Base-by-base conservation (phyloP, 1,140 invertebrate genomes). In the Bombus sibiricus region DNA sequence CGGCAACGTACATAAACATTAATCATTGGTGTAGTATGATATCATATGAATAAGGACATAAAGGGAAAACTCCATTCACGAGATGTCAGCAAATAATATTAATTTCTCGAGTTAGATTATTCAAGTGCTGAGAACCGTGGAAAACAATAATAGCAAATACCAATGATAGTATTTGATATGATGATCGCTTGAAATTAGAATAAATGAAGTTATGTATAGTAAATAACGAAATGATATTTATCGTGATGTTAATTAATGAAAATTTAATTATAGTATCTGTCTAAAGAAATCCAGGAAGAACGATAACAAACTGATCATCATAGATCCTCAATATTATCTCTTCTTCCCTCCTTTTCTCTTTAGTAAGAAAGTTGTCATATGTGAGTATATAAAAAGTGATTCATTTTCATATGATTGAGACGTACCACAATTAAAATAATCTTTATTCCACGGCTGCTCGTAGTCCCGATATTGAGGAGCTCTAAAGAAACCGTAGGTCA, bases 381-480 rank as follows among this genome's bases (percentile, higher is more conserved):
- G 32, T 59, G 25, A 59, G 5, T 62, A 39, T 10, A 62, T 37
- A 62, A 28, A 62, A 62, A 1, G 32, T 64, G 18, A 84, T 43
- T 43, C 25, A 28, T 59, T 59, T 78, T 37, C 9, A 22, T 64
- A 28, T 4, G 5, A 53, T 41, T 28, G 13, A n/a, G 32, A 89
- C 90, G 64, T 85, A 95, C 94, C 93, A 78, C 91, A 83, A 75
- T 92, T 91, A 71, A 93, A 94, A 53, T 94, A 94, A 80, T 94
- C 90, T 80, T 83, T 88, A 86, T 95, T 95, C 94, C 94, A 95
- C 5, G 94, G 93, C 59, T 94, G 93, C 75, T 96, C 96, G 91
- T 95, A 96, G 73, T 96, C 96, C 25, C 95, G 92, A 86, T 96
- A 96, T 47, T 95, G 94, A 25, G 93, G 91, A 47, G 87, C 92